These are phyloP conservation scores for Scaptomyza polygonia DNA, from an alignment of 2,888 invertebrate species.

Conservation along the genomic window DNA sequence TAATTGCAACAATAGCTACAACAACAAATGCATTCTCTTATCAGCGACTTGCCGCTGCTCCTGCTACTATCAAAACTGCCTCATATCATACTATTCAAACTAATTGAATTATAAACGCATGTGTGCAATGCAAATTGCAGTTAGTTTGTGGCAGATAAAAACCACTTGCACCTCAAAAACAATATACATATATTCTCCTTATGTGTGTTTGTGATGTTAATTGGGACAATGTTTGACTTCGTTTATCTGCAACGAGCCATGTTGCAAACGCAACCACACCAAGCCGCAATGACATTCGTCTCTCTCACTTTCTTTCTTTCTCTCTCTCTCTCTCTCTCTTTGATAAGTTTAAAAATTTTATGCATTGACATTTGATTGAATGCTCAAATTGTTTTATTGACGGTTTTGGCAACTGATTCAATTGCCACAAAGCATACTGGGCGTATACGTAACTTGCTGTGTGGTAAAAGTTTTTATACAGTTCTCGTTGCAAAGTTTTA, in stretches of 20 bases:
- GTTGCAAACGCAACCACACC: conserved; percentile 22
- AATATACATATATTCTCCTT: conserved; percentile 8
- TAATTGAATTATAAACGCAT: conserved; percentile 71
- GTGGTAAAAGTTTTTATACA: conserved; percentile 3
- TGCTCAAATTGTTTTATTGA: conserved; percentile 41
- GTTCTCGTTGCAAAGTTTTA: conserved; percentile 1
- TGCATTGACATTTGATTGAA: conserved; percentile 64
- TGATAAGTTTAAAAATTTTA: conserved; percentile 51
- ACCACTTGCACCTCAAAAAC: conserved; percentile 23
- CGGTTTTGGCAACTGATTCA: conserved; percentile 27
- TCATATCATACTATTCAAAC: conserved; percentile 57
- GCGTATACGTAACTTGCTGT: conserved; percentile 63
- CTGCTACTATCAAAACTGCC: conserved; percentile 17
- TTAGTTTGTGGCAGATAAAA: conserved; percentile 32
- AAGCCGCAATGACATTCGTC: background rate
- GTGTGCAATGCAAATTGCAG: conserved; percentile 45
- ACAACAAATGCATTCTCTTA: conserved; percentile 21
- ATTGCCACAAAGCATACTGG: conserved; percentile 22
- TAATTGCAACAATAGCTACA: conserved; percentile 35
- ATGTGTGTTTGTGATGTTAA: conserved; percentile 41
- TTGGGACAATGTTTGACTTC: conserved; percentile 66
- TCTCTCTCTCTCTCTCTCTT: background rate
- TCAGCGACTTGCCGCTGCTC: conserved; percentile 21
- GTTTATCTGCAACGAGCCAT: conserved; percentile 41
- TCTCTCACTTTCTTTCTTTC: no score